Evolutionary conservation across 2,797 vertebrate genomes (phyloP).

Genomic region (Varecia variegata): DNA sequence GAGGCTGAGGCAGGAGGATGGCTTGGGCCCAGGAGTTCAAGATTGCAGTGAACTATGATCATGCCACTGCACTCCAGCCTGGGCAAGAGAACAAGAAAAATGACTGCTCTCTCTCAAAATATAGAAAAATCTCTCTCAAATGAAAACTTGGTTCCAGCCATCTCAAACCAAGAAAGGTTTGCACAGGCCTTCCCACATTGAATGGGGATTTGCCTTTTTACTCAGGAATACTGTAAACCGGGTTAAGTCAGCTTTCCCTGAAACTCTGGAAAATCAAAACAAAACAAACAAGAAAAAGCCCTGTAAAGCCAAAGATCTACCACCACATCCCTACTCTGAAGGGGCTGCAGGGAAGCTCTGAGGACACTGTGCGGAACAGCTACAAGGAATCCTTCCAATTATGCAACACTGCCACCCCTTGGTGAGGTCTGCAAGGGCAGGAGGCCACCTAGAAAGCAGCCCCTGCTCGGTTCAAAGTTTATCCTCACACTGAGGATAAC

Average conservation of each 20-base stretch:
- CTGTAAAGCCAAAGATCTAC: background rate
- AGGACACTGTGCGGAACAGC: background rate
- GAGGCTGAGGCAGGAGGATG: no score
- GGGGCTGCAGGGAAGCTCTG: background rate
- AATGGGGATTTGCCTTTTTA: background rate
- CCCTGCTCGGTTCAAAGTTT: background rate
- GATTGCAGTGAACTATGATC: no score
- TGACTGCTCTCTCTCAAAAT: background rate
- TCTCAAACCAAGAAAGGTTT: background rate
- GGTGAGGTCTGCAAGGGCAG: fast-evolving
- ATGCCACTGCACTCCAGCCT: no score
- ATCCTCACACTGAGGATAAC: background rate
- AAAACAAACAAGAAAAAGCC: background rate
- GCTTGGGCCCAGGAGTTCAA: no score
- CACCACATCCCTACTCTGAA: background rate
- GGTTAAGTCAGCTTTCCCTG: background rate
- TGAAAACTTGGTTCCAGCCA: background rate
- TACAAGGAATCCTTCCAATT: background rate
- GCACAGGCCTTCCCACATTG: background rate
- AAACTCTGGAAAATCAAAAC: background rate
- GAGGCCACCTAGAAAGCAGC: background rate
- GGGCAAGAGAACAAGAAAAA: no score
- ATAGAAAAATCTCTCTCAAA: background rate
- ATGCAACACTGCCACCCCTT: background rate
- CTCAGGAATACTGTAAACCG: background rate